Conservation (phyloP, 2,797 vertebrate genomes). For the Potorous gilbertii region DNA sequence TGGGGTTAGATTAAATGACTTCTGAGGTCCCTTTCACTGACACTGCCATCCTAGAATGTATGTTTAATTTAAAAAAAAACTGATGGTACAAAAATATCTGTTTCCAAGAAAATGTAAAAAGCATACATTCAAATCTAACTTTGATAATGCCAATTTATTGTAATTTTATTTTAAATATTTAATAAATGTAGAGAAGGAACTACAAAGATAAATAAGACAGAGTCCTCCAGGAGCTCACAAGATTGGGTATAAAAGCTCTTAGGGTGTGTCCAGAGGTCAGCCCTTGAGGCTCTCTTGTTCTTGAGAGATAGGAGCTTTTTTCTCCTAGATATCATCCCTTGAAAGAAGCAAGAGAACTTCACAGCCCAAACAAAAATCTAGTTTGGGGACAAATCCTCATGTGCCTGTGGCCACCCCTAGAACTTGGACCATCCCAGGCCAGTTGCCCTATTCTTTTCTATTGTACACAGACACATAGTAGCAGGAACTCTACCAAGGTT, state of each 20-base stretch:
- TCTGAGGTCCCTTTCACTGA: neutral
- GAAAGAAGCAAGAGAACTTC: neutral
- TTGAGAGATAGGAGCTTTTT: neutral
- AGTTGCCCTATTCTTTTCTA: neutral
- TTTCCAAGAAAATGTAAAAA: conserved; percentile 53
- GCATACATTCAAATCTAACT: neutral
- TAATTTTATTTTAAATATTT: neutral
- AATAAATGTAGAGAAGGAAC: neutral
- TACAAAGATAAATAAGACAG: neutral
- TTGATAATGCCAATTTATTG: neutral
- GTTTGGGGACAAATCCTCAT: neutral
- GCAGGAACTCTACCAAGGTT: neutral
- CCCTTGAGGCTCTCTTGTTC: neutral
- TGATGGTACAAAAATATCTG: neutral
- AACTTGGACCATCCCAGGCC: neutral
- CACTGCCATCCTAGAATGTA: neutral
- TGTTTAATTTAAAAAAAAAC: neutral
- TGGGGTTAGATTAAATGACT: neutral
- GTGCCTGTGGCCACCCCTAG: neutral
- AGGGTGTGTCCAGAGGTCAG: neutral
- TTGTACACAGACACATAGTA: neutral
- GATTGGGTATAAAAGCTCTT: neutral
- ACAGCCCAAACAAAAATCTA: neutral
- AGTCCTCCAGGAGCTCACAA: neutral
- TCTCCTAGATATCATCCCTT: neutral